phyloP scores from a whole-genome alignment of 2,113 vertebrate genomes.

The Triplophysa dalaica region DNA sequence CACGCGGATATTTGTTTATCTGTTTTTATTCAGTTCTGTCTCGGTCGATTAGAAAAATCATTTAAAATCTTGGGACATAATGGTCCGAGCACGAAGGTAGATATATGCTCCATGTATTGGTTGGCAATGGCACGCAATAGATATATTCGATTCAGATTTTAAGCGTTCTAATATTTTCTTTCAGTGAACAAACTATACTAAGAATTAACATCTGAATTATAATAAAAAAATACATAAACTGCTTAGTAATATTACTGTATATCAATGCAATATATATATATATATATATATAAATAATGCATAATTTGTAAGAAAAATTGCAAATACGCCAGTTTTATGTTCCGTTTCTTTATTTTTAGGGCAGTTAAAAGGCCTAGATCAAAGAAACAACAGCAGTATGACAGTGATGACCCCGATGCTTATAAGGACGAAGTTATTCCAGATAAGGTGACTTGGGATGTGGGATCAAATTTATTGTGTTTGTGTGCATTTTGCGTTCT shows the following conservation, averaged over 20 bases:
- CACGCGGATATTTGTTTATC: neutral
- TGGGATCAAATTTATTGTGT: neutral
- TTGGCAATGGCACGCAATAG: too few species aligned
- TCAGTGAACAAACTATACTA: too few species aligned
- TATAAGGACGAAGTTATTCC: slow-evolving; percentile 68
- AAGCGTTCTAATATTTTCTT: neutral
- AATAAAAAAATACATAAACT: too few species aligned
- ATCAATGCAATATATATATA: too few species aligned
- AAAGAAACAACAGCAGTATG: slow-evolving; percentile 58
- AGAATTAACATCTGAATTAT: too few species aligned
- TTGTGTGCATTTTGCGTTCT: neutral
- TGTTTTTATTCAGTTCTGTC: neutral
- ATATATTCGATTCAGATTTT: too few species aligned
- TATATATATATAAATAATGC: too few species aligned
- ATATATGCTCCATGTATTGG: slow-evolving; percentile 26
- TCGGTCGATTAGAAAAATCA: neutral
- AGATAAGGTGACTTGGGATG: slow-evolving; percentile 64
- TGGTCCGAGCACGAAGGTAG: slow-evolving; percentile 72
- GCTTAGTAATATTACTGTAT: too few species aligned
- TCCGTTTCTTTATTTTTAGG: slow-evolving; percentile 45
- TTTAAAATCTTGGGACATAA: slow-evolving; percentile 46
- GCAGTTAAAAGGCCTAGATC: slow-evolving; percentile 44
- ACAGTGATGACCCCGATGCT: slow-evolving; percentile 71
- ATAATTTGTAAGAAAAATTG: too few species aligned
- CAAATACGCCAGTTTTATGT: neutral